Percentiles rank a stretch among this genome's conserved stretches.
Evolutionary conservation across 2,797 vertebrate genomes (phyloP).

Genomic region (Chelmon rostratus): DNA sequence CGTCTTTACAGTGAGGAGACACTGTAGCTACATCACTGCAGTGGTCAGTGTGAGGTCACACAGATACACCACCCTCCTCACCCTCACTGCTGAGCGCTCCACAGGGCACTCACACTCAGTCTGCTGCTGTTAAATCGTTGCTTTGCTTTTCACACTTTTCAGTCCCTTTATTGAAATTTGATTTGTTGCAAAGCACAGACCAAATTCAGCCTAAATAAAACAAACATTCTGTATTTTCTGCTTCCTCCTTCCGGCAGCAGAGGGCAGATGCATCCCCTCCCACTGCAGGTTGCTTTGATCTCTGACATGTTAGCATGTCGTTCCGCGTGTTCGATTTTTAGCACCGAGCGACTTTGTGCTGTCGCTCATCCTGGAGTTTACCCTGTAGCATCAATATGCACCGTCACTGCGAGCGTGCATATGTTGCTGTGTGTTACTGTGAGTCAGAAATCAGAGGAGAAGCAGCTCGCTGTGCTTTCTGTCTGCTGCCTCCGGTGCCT

Average conservation of each 20-base stretch:
- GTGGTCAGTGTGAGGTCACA: slow-evolving; percentile 7
- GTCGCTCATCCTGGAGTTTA: neutral
- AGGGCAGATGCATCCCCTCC: neutral
- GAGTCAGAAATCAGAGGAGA: slow-evolving; percentile 64
- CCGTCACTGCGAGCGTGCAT: slow-evolving; percentile 19
- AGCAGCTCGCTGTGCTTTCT: slow-evolving; percentile 35
- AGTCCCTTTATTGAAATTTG: neutral
- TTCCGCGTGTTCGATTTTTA: neutral
- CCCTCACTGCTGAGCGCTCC: neutral
- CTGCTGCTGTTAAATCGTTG: neutral
- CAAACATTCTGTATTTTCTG: neutral
- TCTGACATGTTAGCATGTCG: neutral
- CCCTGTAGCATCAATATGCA: neutral
- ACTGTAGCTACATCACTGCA: neutral
- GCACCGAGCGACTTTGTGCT: neutral
- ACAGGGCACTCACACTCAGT: neutral
- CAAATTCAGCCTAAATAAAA: neutral
- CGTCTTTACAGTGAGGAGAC: slow-evolving; percentile 19
- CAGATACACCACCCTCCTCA: neutral
- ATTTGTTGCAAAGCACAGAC: neutral
- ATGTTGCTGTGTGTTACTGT: slow-evolving; percentile 38
- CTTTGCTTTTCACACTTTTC: neutral
- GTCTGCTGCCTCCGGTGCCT: slow-evolving; percentile 53
- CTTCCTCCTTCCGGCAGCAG: neutral
- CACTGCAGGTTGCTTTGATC: slow-evolving; percentile 18